Percentiles rank a stretch among this genome's conserved stretches.
phyloP scores from a whole-genome alignment of 2,888 invertebrate species.

The Ophraella communa region DNA sequence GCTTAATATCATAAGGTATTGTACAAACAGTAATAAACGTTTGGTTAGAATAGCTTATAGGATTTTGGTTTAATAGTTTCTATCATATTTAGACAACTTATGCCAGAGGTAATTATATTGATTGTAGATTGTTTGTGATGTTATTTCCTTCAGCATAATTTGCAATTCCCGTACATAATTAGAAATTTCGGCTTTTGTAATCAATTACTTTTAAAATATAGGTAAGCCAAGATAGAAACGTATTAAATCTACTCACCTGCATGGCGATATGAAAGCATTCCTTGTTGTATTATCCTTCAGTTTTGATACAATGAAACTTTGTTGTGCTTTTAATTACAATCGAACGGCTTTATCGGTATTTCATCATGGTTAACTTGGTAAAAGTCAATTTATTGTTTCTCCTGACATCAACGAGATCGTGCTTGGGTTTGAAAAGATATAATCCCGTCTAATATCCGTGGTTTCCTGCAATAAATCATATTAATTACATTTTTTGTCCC shows the following conservation, averaged over 20 bases:
- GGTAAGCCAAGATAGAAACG: background rate
- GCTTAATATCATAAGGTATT: no score
- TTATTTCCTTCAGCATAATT: no score
- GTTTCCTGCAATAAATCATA: background rate
- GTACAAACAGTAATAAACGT: no score
- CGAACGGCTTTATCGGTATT: conserved; percentile 1
- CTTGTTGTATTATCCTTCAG: conserved; percentile 13
- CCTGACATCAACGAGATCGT: background rate
- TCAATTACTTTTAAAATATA: background rate
- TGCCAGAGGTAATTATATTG: no score
- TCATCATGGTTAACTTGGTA: conserved; percentile 7
- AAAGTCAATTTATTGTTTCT: conserved; percentile 7
- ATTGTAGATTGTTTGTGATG: no score
- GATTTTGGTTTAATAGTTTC: no score
- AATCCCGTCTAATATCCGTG: background rate
- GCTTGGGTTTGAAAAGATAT: background rate
- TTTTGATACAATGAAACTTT: conserved; percentile 1
- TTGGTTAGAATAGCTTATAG: no score
- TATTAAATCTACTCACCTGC: conserved; percentile 42
- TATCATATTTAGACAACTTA: no score
- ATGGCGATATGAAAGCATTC: conserved; percentile 45
- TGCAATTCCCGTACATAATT: no score
- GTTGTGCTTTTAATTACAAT: conserved; percentile 13
- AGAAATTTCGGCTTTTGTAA: background rate
- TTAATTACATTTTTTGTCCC: background rate